These are phyloP conservation scores for Trileptium ribeirensis DNA, from an alignment of 2,888 invertebrate species.

Conservation along the genomic window DNA sequence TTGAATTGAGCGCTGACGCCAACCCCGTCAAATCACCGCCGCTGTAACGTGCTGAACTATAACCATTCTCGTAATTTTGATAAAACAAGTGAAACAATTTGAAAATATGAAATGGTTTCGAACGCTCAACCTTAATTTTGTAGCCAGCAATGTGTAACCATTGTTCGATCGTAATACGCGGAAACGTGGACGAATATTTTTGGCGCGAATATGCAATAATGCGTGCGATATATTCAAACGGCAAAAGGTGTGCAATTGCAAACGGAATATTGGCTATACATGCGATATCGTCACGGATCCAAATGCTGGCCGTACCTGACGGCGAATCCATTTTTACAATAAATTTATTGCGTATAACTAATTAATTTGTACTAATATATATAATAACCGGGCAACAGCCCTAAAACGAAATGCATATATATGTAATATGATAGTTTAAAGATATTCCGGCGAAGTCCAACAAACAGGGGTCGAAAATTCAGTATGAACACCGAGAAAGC, in stretches of 20 bases:
- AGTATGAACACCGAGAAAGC: too few relatives aligned
- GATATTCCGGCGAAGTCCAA: too few relatives aligned
- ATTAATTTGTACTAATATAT: too few relatives aligned
- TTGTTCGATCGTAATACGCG: not conserved
- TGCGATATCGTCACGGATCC: not conserved
- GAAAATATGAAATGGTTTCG: not conserved
- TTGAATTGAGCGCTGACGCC: too few relatives aligned
- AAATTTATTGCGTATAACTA: too few relatives aligned
- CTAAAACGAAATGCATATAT: too few relatives aligned
- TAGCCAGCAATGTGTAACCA: not conserved
- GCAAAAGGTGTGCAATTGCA: not conserved
- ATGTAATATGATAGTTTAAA: too few relatives aligned
- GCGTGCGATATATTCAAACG: not conserved
- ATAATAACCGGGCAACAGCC: too few relatives aligned
- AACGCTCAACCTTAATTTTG: not conserved
- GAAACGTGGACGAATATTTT: not conserved
- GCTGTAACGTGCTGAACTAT: not conserved
- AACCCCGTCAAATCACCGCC: not conserved
- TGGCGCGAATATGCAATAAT: not conserved
- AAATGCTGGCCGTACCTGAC: too few relatives aligned
- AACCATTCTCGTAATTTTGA: not conserved
- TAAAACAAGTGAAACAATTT: not conserved
- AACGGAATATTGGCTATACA: not conserved
- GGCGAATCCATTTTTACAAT: too few relatives aligned
- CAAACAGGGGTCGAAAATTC: too few relatives aligned